Evolutionary conservation across 2,888 invertebrate genomes (phyloP).

Genomic region (Prosapia bicincta): DNA sequence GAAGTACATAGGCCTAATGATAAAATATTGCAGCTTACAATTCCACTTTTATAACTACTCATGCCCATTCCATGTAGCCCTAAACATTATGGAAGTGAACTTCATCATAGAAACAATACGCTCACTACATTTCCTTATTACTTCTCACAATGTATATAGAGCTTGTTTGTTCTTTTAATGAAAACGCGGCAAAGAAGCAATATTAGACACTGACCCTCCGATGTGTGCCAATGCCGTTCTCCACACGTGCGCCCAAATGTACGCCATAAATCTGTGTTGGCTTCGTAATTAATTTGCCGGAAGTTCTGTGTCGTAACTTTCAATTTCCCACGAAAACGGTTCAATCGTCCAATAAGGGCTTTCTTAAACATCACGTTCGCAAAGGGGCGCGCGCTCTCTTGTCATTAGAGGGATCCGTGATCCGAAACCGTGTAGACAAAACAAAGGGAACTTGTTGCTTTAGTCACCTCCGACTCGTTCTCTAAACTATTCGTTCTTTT

Average conservation of each 20-base stretch:
- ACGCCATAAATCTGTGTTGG: neutral
- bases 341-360: neutral
- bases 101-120: too few relatives aligned
- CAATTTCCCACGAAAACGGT: neutral
- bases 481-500: too few relatives aligned
- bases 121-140: too few relatives aligned
- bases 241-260: neutral
- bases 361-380: neutral
- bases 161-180: neutral
- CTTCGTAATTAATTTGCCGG: neutral
- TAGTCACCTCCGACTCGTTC: too few relatives aligned
- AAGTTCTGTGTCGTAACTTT: neutral
- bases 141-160: too few relatives aligned
- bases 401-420: neutral
- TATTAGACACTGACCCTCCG: neutral
- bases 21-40: too few relatives aligned
- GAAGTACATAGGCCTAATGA: too few relatives aligned
- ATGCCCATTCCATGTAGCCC: too few relatives aligned
- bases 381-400: neutral
- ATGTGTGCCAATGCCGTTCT: neutral
- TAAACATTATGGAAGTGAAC: too few relatives aligned
- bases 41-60: too few relatives aligned
- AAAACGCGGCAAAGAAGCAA: neutral
- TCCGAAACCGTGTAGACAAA: neutral
- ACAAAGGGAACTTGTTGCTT: neutral